These are phyloP conservation scores for Drosophila paranaensis DNA, from an alignment of 2,888 invertebrate genomes.

Conservation along the genomic window DNA sequence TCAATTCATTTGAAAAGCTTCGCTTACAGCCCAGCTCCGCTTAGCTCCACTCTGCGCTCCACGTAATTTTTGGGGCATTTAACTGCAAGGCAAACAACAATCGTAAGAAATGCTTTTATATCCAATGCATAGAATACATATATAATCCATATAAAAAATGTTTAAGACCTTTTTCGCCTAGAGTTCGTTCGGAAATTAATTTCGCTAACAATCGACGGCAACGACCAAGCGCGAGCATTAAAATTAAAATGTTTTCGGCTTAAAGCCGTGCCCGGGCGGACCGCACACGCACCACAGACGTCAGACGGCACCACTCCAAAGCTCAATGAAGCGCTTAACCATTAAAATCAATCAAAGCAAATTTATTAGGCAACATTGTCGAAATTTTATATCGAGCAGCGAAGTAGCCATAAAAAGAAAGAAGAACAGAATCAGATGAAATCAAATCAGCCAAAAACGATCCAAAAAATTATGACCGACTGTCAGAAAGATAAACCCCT, in stretches of 20 bases:
- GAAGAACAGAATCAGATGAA: constrained; percentile 49
- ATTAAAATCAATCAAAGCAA: constrained; percentile 83
- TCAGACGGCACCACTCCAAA: constrained; percentile 55
- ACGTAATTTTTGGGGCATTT: constrained; percentile 53
- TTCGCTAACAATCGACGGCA: constrained; percentile 74
- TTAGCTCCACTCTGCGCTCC: not conserved
- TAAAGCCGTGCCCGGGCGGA: constrained; percentile 39
- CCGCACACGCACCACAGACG: constrained; percentile 56
- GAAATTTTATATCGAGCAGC: constrained; percentile 71
- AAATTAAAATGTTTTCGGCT: constrained; percentile 52
- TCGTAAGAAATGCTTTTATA: constrained; percentile 77
- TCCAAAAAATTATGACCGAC: constrained; percentile 68
- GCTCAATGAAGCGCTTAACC: constrained; percentile 82
- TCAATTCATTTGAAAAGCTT: constrained; percentile 69
- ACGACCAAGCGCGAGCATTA: constrained; percentile 42
- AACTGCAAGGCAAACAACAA: constrained; percentile 76
- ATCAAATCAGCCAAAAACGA: constrained; percentile 76
- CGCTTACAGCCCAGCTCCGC: constrained; percentile 15
- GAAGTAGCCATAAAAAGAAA: constrained; percentile 68
- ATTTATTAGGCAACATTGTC: constrained; percentile 82
- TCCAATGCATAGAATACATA: constrained; percentile 68
- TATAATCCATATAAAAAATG: constrained; percentile 68
- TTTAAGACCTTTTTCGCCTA: constrained; percentile 77
- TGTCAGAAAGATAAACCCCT: constrained; percentile 70
- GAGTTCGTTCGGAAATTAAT: constrained; percentile 76